phyloP scores from a whole-genome alignment of 2,888 invertebrate genomes.

The Bombylius major region DNA sequence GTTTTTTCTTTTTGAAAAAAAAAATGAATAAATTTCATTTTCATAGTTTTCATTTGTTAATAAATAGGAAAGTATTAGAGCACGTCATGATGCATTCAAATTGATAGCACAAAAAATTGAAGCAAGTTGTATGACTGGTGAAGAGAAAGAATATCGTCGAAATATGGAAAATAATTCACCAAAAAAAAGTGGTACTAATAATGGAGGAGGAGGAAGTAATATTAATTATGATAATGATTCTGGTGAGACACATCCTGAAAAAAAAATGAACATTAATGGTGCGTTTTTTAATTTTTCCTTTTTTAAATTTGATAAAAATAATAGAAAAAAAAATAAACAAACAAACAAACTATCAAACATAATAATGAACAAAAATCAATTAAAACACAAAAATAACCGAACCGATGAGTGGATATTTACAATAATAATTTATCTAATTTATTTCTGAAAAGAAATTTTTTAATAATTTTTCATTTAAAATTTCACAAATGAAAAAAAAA shows the following conservation, averaged over 20 bases:
- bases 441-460: too few relatives aligned
- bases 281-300: slow-evolving; percentile 18
- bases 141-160: slow-evolving; percentile 9
- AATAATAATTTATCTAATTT: too few relatives aligned
- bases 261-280: slow-evolving; percentile 32
- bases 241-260: slow-evolving; percentile 27
- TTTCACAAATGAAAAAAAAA: too few relatives aligned
- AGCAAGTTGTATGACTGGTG: slow-evolving; percentile 6
- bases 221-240: slow-evolving; percentile 21
- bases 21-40: neutral
- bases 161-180: slow-evolving; percentile 1
- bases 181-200: slow-evolving; percentile 4
- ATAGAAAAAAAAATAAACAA: slow-evolving; percentile 3
- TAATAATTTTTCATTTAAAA: too few relatives aligned
- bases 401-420: too few relatives aligned
- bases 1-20: slow-evolving; percentile 32
- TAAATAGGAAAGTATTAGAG: slow-evolving; percentile 10
- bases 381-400: too few relatives aligned
- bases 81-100: slow-evolving; percentile 11
- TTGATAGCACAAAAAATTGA: slow-evolving; percentile 12
- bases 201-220: slow-evolving; percentile 5
- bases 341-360: neutral
- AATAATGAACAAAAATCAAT: too few relatives aligned
- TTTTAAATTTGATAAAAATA: neutral
- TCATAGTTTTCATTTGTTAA: neutral